phyloP scores from a whole-genome alignment of 2,888 invertebrate genomes.

The Eudemis profundana region DNA sequence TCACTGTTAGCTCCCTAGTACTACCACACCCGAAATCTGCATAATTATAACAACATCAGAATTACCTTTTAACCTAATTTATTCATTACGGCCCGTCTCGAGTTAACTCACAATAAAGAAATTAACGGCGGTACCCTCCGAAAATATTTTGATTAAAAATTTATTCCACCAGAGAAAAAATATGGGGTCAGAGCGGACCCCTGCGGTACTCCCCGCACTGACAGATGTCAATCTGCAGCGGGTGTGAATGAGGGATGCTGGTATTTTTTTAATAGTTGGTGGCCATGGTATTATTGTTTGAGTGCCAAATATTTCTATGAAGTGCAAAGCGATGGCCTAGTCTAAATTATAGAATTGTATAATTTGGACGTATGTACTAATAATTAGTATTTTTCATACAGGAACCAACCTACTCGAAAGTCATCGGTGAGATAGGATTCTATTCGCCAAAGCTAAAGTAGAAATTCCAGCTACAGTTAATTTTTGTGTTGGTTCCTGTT shows the following conservation, averaged over 20 bases:
- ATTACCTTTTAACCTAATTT: constrained; percentile 45
- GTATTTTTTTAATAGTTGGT: constrained; percentile 37
- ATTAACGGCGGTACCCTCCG: constrained; percentile 72
- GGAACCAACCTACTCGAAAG: no score
- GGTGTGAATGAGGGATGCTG: constrained; percentile 61
- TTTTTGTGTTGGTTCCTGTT: no score
- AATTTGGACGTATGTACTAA: no score
- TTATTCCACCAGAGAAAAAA: constrained; percentile 71
- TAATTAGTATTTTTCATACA: no score
- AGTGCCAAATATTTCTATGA: constrained; percentile 10
- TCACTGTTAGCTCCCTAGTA: constrained; percentile 15
- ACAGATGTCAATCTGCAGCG: constrained; percentile 79
- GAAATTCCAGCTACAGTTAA: no score
- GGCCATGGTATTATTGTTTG: constrained; percentile 32
- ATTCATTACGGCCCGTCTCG: constrained; percentile 56
- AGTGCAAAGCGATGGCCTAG: not conserved
- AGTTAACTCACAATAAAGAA: constrained; percentile 78
- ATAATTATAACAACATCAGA: constrained; percentile 53
- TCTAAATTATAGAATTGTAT: not conserved
- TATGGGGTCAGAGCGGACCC: constrained; percentile 61
- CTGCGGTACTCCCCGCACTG: constrained; percentile 56
- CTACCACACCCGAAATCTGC: constrained; percentile 32
- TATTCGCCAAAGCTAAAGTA: no score
- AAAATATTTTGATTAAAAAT: constrained; percentile 85
- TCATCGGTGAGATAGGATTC: no score